Evolutionary conservation across 1,140 invertebrate species (phyloP).

Genomic region (Musca vetustissima): DNA sequence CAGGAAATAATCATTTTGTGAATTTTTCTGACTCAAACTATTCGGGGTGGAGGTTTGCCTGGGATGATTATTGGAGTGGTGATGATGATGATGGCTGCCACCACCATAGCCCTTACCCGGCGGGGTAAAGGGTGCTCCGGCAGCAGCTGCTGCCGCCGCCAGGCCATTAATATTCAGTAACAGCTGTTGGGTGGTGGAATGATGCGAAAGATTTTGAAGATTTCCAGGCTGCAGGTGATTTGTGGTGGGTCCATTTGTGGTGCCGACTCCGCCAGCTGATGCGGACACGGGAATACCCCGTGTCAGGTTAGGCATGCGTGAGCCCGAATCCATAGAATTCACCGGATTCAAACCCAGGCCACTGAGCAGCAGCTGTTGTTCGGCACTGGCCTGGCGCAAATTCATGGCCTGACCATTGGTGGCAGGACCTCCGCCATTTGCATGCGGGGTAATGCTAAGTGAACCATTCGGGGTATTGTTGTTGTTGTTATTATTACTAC

Average conservation of each 20-base stretch:
- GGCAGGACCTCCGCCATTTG: slow-evolving; percentile 5
- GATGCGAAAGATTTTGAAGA: slow-evolving; percentile 17
- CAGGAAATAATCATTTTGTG: slow-evolving; percentile 47
- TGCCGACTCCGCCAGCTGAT: slow-evolving; percentile 2
- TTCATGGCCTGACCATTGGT: slow-evolving; percentile 8
- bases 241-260: neutral
- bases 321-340: slow-evolving; percentile 25
- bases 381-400: slow-evolving; percentile 35
- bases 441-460: slow-evolving; percentile 6
- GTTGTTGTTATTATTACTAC: slow-evolving; percentile 14
- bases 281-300: slow-evolving; percentile 33
- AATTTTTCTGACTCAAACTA: slow-evolving; percentile 22
- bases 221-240: neutral
- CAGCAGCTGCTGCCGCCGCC: slow-evolving; percentile 23
- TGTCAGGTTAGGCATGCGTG: slow-evolving; percentile 37
- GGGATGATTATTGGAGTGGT: too few species aligned
- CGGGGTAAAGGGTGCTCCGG: slow-evolving; percentile 5
- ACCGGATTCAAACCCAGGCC: slow-evolving; percentile 46
- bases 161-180: slow-evolving; percentile 19
- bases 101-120: slow-evolving; percentile 32
- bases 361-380: slow-evolving; percentile 46
- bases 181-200: slow-evolving; percentile 33
- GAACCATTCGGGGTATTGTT: slow-evolving; percentile 7
- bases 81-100: slow-evolving; percentile 34
- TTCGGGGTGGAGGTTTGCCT: slow-evolving; percentile 24